These are phyloP conservation scores for Drosophila flavopinicola DNA, from an alignment of 2,888 invertebrate genomes.

Conservation along the genomic window DNA sequence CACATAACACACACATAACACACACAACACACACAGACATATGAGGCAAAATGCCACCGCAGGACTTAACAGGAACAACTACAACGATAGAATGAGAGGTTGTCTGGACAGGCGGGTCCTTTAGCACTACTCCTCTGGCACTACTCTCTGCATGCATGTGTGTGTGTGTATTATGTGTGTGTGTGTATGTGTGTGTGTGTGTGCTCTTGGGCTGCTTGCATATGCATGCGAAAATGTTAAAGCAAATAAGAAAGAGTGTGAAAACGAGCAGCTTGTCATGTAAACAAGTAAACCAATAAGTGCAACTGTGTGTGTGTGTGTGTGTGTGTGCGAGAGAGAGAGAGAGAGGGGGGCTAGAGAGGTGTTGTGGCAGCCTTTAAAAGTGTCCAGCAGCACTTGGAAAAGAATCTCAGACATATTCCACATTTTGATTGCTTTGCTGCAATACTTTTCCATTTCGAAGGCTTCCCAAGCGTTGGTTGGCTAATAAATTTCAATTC, in stretches of 20 bases:
- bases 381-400: slow-evolving; percentile 32
- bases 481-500: slow-evolving; percentile 29
- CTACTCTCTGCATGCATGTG: too few relatives aligned
- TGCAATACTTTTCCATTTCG: slow-evolving; percentile 11
- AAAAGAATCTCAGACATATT: slow-evolving; percentile 30
- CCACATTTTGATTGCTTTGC: slow-evolving; percentile 28
- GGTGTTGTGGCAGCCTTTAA: slow-evolving; percentile 47
- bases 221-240: slow-evolving; percentile 79
- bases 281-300: slow-evolving; percentile 80
- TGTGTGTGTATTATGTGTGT: neutral
- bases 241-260: slow-evolving; percentile 80
- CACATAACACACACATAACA: slow-evolving; percentile 12
- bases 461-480: neutral
- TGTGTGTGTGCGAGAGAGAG: slow-evolving; percentile 4
- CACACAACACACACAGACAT: slow-evolving; percentile 15
- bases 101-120: slow-evolving; percentile 36
- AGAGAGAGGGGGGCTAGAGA: neutral
- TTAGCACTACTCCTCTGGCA: slow-evolving; percentile 15
- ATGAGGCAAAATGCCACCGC: slow-evolving; percentile 61
- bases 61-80: slow-evolving; percentile 64
- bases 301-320: slow-evolving; percentile 51
- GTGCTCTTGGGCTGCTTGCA: slow-evolving; percentile 70
- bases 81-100: slow-evolving; percentile 45
- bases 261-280: slow-evolving; percentile 80
- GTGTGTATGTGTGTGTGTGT: slow-evolving; percentile 29